Conservation (phyloP, 1,140 invertebrate species). For the Drosophila mojavensis region DNA sequence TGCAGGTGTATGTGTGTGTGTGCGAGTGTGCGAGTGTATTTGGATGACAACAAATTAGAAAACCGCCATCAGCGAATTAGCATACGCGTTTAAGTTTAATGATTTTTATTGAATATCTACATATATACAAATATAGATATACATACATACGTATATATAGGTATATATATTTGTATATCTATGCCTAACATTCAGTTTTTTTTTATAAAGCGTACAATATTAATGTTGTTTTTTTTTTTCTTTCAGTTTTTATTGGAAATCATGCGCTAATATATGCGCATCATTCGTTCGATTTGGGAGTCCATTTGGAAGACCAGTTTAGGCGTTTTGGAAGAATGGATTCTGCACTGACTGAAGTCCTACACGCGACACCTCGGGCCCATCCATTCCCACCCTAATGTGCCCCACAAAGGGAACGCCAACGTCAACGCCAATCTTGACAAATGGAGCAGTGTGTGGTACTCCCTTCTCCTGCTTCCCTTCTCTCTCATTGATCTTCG, state of each 20-base stretch:
- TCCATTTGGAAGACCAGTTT: slow-evolving; percentile 36
- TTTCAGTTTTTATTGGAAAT: slow-evolving; percentile 22
- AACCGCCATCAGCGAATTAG: slow-evolving; percentile 80
- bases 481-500: too few relatives aligned
- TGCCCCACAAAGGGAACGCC: not conserved
- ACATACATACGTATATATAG: slow-evolving; percentile 30
- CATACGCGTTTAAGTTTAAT: slow-evolving; percentile 79
- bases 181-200: slow-evolving; percentile 65
- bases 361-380: not conserved
- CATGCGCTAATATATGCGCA: slow-evolving; percentile 47
- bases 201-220: slow-evolving; percentile 65
- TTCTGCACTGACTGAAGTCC: not conserved
- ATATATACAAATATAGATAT: slow-evolving; percentile 48
- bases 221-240: slow-evolving; percentile 19
- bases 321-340: not conserved
- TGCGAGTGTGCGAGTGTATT: not conserved
- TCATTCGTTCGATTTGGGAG: slow-evolving; percentile 30
- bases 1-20: not conserved
- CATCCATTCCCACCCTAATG: not conserved
- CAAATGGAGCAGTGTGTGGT: not conserved
- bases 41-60: slow-evolving; percentile 70
- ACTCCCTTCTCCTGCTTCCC: not conserved
- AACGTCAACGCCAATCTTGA: not conserved
- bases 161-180: slow-evolving; percentile 17
- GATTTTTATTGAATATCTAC: slow-evolving; percentile 50